A percentile compares a stretch with the other conserved stretches of the same genome.
Evolutionary conservation across 2,113 vertebrate genomes (phyloP).

Genomic region (Meriones unguiculatus): DNA sequence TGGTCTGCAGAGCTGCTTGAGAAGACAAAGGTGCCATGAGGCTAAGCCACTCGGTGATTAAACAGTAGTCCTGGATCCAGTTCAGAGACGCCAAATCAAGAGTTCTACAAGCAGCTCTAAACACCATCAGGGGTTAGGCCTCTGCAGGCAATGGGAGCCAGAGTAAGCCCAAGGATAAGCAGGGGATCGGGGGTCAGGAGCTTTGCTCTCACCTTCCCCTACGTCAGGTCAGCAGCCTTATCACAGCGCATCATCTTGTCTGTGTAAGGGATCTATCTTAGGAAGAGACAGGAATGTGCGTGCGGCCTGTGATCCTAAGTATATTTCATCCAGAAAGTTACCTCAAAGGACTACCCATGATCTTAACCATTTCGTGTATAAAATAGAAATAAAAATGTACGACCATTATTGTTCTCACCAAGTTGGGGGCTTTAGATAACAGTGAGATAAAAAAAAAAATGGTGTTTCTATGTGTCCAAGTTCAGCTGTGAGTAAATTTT

Average conservation of each 20-base stretch:
- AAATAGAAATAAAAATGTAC: neutral
- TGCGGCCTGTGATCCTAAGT: neutral
- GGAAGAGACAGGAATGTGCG: neutral
- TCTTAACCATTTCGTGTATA: neutral
- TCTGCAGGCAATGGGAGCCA: neutral
- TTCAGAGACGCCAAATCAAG: neutral
- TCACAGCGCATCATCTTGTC: neutral
- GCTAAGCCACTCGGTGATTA: neutral
- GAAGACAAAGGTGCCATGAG: neutral
- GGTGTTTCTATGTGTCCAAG: neutral
- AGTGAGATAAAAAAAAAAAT: neutral
- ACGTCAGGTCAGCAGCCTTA: neutral
- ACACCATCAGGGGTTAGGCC: neutral
- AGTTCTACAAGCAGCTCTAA: neutral
- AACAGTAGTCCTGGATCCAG: neutral
- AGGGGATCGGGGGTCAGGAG: neutral
- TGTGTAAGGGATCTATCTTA: neutral
- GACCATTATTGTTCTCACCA: constrained; percentile 3
- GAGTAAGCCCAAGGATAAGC: neutral
- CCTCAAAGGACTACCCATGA: neutral
- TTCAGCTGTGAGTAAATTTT: constrained; percentile 3
- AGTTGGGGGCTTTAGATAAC: neutral
- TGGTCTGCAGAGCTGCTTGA: neutral
- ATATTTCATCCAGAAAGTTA: neutral
- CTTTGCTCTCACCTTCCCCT: fast-evolving